Conservation (phyloP, 2,888 invertebrate species). For the Ormyrus nitidulus region DNA sequence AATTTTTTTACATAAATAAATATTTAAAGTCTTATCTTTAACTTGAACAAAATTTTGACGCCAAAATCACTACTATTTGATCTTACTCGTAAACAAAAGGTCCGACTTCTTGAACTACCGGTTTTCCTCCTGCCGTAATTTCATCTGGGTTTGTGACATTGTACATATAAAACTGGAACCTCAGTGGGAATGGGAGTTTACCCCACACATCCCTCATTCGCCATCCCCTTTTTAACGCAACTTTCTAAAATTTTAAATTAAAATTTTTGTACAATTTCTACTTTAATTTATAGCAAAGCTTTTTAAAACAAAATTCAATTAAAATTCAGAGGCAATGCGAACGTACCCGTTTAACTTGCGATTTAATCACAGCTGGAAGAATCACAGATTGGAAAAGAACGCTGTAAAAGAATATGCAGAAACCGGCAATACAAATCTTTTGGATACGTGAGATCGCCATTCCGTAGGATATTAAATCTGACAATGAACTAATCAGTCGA, state of each 20-base stretch:
- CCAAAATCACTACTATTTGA: background rate
- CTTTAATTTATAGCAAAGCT: no score
- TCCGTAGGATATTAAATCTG: background rate
- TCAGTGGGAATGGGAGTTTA: slow-evolving; percentile 85
- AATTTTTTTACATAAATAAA: no score
- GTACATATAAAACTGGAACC: slow-evolving; percentile 87
- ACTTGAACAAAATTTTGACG: no score
- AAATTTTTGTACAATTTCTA: background rate
- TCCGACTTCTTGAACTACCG: slow-evolving; percentile 86
- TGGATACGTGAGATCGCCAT: slow-evolving; percentile 25
- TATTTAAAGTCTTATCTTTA: no score
- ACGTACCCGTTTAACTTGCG: slow-evolving; percentile 26
- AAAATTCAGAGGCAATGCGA: background rate
- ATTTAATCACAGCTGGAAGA: slow-evolving; percentile 12
- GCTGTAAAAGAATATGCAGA: slow-evolving; percentile 26
- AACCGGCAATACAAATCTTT: slow-evolving; percentile 19
- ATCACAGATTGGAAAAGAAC: slow-evolving; percentile 27
- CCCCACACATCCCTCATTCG: slow-evolving; percentile 83
- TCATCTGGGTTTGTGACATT: slow-evolving; percentile 89
- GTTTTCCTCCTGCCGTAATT: slow-evolving; percentile 82
- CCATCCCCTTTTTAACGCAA: slow-evolving; percentile 29
- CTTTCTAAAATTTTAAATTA: slow-evolving; percentile 18
- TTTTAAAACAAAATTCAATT: background rate
- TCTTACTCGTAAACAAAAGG: slow-evolving; percentile 91
- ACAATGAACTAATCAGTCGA: no score